Evolutionary conservation across 2,113 vertebrate genomes (phyloP).

Genomic region (Corydoras sp.): DNA sequence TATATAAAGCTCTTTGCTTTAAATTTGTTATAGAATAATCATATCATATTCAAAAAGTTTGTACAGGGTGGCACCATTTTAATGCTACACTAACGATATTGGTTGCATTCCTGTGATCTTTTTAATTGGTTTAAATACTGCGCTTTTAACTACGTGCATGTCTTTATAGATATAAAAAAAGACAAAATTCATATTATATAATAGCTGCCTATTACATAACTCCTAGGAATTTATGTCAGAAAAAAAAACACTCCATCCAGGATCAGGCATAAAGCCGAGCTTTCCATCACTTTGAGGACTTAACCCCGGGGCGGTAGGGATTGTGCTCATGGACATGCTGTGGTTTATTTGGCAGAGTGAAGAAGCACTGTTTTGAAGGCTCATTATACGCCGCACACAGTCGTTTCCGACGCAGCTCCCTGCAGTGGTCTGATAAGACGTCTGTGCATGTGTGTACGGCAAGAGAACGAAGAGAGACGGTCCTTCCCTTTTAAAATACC

Average conservation of each 20-base stretch:
- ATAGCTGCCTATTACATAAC: constrained; percentile 39
- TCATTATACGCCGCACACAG: constrained; percentile 52
- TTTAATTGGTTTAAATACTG: not conserved
- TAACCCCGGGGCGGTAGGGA: constrained; percentile 50
- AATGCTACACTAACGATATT: not conserved
- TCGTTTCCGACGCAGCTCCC: constrained; percentile 52
- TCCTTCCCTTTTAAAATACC: constrained; percentile 43
- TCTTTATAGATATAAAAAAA: constrained; percentile 2
- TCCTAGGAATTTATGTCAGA: constrained; percentile 39
- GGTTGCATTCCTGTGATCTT: not conserved
- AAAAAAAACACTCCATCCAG: constrained; percentile 32
- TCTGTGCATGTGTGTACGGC: constrained; percentile 44
- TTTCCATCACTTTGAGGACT: constrained; percentile 45
- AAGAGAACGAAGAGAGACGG: constrained; percentile 43
- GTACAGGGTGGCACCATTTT: not conserved
- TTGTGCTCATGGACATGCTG: constrained; percentile 55
- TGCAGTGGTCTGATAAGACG: constrained; percentile 64
- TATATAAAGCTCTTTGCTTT: too few species aligned
- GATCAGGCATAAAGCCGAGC: constrained; percentile 31
- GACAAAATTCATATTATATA: constrained; percentile 38
- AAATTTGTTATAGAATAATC: too few species aligned
- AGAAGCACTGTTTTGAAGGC: constrained; percentile 52
- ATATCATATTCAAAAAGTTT: too few species aligned
- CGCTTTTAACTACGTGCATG: not conserved
- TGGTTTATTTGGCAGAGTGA: constrained; percentile 63